Evolutionary conservation across 2,113 vertebrate species (phyloP).

Genomic region (Lagopus leucura): DNA sequence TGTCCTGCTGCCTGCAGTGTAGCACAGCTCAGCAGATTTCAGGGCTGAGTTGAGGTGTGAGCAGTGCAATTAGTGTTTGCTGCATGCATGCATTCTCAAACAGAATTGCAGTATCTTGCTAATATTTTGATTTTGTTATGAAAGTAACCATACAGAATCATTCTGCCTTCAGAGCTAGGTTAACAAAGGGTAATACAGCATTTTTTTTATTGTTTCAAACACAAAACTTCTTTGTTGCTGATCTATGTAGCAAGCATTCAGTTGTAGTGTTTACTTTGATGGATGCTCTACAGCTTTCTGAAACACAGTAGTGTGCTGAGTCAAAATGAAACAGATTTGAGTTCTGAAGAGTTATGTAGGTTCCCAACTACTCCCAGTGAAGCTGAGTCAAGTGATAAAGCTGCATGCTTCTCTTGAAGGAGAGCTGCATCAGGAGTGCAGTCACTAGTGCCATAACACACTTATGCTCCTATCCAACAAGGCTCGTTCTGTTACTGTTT

Average conservation of each 20-base stretch:
- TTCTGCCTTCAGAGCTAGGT: background rate
- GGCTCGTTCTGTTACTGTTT: background rate
- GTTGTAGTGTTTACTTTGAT: background rate
- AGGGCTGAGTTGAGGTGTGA: background rate
- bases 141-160: background rate
- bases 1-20: background rate
- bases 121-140: background rate
- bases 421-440: background rate
- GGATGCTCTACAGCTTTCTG: background rate
- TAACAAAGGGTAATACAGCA: background rate
- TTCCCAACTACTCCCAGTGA: rapidly evolving
- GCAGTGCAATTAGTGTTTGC: background rate
- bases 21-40: background rate
- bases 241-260: background rate
- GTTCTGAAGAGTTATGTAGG: background rate
- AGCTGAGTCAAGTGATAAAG: background rate
- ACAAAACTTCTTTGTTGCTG: background rate
- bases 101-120: background rate
- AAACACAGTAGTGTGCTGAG: background rate
- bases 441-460: background rate
- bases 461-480: background rate
- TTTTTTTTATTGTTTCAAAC: background rate
- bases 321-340: background rate
- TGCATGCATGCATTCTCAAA: background rate
- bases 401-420: background rate